Evolutionary conservation across 1,140 invertebrate species (phyloP).

Genomic region (Orchesella cincta): DNA sequence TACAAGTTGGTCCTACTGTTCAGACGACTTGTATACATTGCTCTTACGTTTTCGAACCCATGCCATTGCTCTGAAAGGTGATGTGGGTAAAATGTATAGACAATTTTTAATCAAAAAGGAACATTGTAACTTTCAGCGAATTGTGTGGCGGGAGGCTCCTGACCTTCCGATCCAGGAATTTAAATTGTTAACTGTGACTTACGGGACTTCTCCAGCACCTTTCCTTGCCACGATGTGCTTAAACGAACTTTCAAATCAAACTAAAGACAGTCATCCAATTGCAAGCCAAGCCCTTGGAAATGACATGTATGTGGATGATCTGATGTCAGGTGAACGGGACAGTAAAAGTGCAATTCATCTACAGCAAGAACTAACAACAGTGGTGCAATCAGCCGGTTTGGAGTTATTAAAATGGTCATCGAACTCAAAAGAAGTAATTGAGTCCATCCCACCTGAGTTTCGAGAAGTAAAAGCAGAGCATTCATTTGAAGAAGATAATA

Average conservation of each 20-base stretch:
- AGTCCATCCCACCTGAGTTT: background rate
- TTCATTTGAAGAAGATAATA: background rate
- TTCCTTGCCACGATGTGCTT: constrained; percentile 24
- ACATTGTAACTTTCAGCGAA: constrained; percentile 39
- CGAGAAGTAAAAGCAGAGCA: background rate
- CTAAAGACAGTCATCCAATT: background rate
- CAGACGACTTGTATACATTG: too few relatives aligned
- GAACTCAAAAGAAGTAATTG: background rate
- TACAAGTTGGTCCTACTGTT: too few relatives aligned
- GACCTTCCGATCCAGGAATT: constrained; percentile 47
- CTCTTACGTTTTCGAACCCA: constrained; percentile 56
- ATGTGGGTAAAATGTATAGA: constrained; percentile 57
- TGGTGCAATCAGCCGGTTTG: constrained; percentile 15
- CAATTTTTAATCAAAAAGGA: constrained; percentile 39
- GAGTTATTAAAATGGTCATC: background rate
- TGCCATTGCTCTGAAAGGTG: constrained; percentile 53
- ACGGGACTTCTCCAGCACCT: constrained; percentile 27
- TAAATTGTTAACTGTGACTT: constrained; percentile 48
- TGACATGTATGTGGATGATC: constrained; percentile 16
- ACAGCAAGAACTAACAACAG: background rate
- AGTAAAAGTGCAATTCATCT: constrained; percentile 29
- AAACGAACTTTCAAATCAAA: constrained; percentile 5
- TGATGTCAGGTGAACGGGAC: constrained; percentile 16
- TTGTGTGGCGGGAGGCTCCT: constrained; percentile 43
- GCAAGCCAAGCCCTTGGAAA: background rate